Percentiles rank a stretch among this genome's conserved stretches.
These are phyloP conservation scores for Rhabdomys dilectus DNA, from an alignment of 2,113 vertebrate species.

Conservation along the genomic window DNA sequence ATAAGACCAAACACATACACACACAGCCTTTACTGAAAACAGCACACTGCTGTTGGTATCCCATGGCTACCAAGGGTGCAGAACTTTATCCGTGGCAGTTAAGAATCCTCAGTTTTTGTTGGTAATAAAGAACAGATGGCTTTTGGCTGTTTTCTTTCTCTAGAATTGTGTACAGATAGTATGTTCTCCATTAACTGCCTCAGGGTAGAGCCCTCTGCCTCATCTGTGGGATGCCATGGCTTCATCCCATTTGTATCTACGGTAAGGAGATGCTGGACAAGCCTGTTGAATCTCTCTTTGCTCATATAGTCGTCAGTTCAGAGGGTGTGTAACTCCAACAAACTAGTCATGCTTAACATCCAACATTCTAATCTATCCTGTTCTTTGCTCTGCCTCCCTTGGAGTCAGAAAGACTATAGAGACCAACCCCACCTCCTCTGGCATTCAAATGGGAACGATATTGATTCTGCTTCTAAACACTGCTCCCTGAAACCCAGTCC, in stretches of 20 bases:
- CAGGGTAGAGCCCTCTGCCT: background rate
- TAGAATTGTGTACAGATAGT: background rate
- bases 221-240: background rate
- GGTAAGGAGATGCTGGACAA: background rate
- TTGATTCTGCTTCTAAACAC: background rate
- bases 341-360: background rate
- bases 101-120: background rate
- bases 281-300: background rate
- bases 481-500: background rate
- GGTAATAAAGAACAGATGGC: background rate
- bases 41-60: background rate
- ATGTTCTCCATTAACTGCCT: background rate
- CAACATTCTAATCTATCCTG: background rate
- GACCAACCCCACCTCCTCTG: background rate
- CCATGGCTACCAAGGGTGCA: background rate
- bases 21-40: background rate
- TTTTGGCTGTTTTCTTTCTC: conserved; percentile 9
- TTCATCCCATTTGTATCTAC: background rate
- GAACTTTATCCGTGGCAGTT: background rate
- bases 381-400: background rate
- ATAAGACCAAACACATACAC: background rate
- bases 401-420: background rate
- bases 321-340: background rate
- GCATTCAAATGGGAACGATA: background rate
- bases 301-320: background rate